Base-by-base conservation (phyloP, 2,888 invertebrate species). In the Matsumyia berberina region DNA sequence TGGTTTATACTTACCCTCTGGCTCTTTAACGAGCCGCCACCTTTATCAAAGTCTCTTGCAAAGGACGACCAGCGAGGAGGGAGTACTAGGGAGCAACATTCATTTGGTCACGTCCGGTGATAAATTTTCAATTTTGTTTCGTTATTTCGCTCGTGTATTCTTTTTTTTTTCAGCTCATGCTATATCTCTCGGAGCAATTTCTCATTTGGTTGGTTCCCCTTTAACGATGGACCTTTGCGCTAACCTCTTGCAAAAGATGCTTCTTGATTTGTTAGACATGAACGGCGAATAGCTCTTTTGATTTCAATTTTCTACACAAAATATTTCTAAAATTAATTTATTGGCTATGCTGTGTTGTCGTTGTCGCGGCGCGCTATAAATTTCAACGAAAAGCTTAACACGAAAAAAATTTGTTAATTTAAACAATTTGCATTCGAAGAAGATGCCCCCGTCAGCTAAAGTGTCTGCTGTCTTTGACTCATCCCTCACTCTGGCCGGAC, bases 11-110 rank as follows among this genome's bases (percentile, higher is more conserved):
- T 74, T 79, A 74, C 62, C 83, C 83, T 85, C 74, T 79, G 83
- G 83, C 79, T 85, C 83, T 79, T 85, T 85, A 85, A 79, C 83
- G 83, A 85, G 74, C 79, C 83, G 74, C 79, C 74, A 79, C 83
- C 79, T 85, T 79, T 85, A 85, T 85, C 79, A 85, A 85, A 79
- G 83, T 79, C 83, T 49, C n/a, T 12, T 24, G 24, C 24, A 4
- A 24, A 24, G 33, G 49, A 19, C 15, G 24, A 19, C 9, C 19
- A 39, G 7, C 17, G 31, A 11, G 39, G n/a, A 31, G 76, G 19
- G 12, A 24, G 31, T 8, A 31, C 19, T 66, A 49, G 57, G 79
- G 35, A 53, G 58, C 64, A 79, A 74, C 83, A 79, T 79, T 85
- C 69, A 74, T 74, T 79, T 64, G 64, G 83, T 74, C 83, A 85